phyloP scores from a whole-genome alignment of 2,113 vertebrate species.

The Excalfactoria chinensis region DNA sequence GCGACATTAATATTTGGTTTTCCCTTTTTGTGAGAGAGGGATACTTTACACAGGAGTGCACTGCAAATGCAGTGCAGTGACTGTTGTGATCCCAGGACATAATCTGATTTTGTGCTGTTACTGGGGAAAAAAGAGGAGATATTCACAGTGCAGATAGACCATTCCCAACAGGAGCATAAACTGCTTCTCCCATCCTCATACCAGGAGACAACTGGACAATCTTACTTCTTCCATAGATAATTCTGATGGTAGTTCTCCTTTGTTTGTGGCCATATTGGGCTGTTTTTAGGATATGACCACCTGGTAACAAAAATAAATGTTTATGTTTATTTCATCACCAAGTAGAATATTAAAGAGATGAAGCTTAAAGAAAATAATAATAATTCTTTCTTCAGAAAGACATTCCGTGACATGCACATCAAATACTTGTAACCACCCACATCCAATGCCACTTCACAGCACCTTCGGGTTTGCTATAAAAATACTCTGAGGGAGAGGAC shows the following conservation, averaged over 20 bases:
- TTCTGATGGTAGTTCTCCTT: background rate
- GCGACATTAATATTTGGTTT: background rate
- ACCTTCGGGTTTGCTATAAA: background rate
- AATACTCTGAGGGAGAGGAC: conserved; percentile 14
- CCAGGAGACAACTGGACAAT: background rate
- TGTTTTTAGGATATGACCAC: background rate
- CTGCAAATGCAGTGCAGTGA: too few relatives aligned
- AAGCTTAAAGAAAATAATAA: background rate
- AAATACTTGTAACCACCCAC: conserved; percentile 23
- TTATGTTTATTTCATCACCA: background rate
- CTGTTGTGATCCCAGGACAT: background rate
- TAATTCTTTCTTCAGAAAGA: background rate
- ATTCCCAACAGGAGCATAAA: background rate
- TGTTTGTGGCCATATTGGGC: background rate
- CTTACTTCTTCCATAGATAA: background rate
- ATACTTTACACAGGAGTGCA: background rate
- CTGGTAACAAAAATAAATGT: background rate
- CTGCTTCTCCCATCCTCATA: background rate
- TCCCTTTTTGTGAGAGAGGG: background rate
- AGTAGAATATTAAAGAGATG: background rate
- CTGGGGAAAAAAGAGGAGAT: background rate
- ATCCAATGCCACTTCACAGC: background rate
- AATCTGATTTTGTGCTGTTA: background rate
- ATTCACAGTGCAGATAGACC: background rate
- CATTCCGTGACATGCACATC: background rate